Conservation (phyloP, 1,140 invertebrate genomes). For the Elymnias hypermnestra region DNA sequence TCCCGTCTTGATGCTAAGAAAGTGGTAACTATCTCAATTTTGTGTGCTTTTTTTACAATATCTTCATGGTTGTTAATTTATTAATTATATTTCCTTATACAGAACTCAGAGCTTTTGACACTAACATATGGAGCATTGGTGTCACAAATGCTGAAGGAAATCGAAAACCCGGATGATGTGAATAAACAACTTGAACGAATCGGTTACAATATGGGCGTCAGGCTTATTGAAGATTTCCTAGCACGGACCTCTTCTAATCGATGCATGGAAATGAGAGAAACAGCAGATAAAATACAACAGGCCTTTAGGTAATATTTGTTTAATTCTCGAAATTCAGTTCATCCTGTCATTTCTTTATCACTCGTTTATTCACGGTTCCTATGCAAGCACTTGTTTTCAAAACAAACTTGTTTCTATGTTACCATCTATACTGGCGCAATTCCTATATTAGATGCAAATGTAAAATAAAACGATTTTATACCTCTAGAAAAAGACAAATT, state of each 20-base stretch:
- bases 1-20: conserved; percentile 71
- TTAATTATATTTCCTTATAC: conserved; percentile 46
- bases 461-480: too few species aligned
- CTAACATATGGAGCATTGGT: conserved; percentile 98
- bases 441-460: too few species aligned
- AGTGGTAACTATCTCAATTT: conserved; percentile 50
- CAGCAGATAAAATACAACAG: conserved; percentile 96
- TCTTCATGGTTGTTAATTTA: background rate
- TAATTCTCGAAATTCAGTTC: background rate
- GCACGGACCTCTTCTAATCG: conserved; percentile 92
- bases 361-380: too few species aligned
- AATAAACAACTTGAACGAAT: conserved; percentile 95
- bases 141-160: conserved; percentile 97
- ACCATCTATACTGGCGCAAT: too few species aligned
- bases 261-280: conserved; percentile 97
- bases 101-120: conserved; percentile 98
- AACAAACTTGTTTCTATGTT: too few species aligned
- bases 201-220: conserved; percentile 98
- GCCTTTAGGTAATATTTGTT: conserved; percentile 62
- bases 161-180: conserved; percentile 97
- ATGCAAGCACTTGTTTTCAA: too few species aligned
- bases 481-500: too few species aligned
- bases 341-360: too few species aligned
- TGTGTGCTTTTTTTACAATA: background rate
- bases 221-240: conserved; percentile 98